A percentile compares a stretch with the other conserved stretches of the same genome.
Conservation (phyloP, 2,113 vertebrate species). For the Hemicordylus capensis region DNA sequence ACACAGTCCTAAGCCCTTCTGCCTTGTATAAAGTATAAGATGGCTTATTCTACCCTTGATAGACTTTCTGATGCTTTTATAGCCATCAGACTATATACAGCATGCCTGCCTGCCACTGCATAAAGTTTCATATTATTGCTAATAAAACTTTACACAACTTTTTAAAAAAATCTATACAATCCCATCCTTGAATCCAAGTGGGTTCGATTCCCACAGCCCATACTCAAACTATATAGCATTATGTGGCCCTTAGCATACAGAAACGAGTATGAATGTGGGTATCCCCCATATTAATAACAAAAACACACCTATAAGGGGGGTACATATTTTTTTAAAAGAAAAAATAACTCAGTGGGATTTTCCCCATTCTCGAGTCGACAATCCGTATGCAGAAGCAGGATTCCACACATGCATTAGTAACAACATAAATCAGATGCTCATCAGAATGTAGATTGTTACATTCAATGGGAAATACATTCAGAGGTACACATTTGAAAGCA, state of each 20-base stretch:
- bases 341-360: neutral
- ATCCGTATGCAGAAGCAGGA: neutral
- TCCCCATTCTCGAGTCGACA: neutral
- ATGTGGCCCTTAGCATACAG: no score
- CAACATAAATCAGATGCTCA: neutral
- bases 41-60: neutral
- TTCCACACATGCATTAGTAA: neutral
- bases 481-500: neutral
- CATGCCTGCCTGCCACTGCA: neutral
- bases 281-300: neutral
- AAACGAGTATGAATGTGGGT: rapidly evolving
- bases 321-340: no score
- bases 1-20: neutral
- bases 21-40: slow-evolving; percentile 3
- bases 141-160: neutral
- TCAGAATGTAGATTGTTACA: neutral
- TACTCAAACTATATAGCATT: neutral
- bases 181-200: neutral
- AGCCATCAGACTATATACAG: neutral
- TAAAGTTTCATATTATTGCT: slow-evolving; percentile 15
- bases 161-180: neutral
- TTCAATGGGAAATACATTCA: neutral
- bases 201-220: neutral
- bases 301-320: neutral
- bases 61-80: neutral